A percentile compares a stretch with the other conserved stretches of the same genome.
Conservation (phyloP, 2,888 invertebrate genomes). For the Deladenus siricidicola region DNA sequence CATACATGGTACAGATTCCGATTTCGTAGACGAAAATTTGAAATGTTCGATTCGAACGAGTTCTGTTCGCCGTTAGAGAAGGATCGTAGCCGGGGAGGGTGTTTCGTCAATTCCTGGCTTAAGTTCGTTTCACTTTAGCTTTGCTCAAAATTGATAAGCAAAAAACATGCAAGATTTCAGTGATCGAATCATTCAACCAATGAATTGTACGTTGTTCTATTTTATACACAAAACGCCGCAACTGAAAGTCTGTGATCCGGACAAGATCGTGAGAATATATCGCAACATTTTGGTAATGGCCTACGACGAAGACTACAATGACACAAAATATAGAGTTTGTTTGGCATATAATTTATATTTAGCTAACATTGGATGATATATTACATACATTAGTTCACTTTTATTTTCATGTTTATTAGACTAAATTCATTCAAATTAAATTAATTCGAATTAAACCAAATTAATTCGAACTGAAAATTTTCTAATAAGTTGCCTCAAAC, state of each 20-base stretch:
- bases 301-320: not conserved
- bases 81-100: slow-evolving; percentile 11
- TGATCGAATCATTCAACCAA: slow-evolving; percentile 19
- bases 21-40: slow-evolving; percentile 9
- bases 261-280: slow-evolving; percentile 10
- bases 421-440: no score
- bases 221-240: slow-evolving; percentile 16
- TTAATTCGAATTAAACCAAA: no score
- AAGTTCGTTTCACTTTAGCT: slow-evolving; percentile 6
- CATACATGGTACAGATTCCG: slow-evolving; percentile 22
- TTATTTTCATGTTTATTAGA: no score
- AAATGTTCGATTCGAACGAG: slow-evolving; percentile 17
- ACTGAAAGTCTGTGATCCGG: slow-evolving; percentile 16
- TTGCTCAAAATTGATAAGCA: not conserved
- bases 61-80: slow-evolving; percentile 11
- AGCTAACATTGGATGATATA: no score
- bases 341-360: no score
- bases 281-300: not conserved
- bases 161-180: slow-evolving; percentile 1
- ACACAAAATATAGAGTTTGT: not conserved
- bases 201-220: slow-evolving; percentile 24
- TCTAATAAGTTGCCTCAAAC: no score
- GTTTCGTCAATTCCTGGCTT: slow-evolving; percentile 24
- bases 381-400: no score
- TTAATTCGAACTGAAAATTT: no score